A percentile compares a stretch with the other conserved stretches of the same genome.
These are phyloP conservation scores for Alfaro cultratus DNA, from an alignment of 2,797 vertebrate species.

Conservation along the genomic window DNA sequence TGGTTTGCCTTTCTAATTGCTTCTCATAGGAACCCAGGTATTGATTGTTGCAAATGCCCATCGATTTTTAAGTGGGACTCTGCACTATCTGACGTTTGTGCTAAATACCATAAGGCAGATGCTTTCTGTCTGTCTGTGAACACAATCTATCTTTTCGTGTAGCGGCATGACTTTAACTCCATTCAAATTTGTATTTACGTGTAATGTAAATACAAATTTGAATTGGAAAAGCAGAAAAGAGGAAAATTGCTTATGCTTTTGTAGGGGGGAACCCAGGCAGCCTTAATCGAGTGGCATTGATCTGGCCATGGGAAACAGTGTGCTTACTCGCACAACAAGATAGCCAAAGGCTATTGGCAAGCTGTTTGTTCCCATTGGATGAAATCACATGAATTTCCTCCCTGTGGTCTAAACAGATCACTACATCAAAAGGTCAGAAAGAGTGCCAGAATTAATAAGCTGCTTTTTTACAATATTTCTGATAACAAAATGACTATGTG, in stretches of 20 bases:
- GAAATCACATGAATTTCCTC: constrained; percentile 68
- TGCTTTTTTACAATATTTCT: constrained; percentile 44
- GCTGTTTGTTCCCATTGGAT: constrained; percentile 77
- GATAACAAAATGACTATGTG: constrained; percentile 33
- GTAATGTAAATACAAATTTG: too few species aligned
- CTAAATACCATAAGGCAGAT: constrained; percentile 60
- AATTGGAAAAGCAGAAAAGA: constrained; percentile 43
- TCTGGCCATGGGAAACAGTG: constrained; percentile 55
- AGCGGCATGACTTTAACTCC: neutral
- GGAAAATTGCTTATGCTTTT: constrained; percentile 42
- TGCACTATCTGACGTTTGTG: constrained; percentile 60
- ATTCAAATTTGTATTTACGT: constrained; percentile 29
- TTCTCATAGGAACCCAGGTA: constrained; percentile 72
- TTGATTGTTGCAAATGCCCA: constrained; percentile 77
- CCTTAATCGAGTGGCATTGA: constrained; percentile 69
- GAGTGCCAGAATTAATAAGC: constrained; percentile 57
- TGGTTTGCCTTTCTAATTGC: constrained; percentile 80
- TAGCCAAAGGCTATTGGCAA: constrained; percentile 73
- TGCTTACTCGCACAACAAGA: constrained; percentile 72
- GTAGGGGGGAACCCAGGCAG: constrained; percentile 40
- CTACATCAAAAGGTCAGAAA: constrained; percentile 61
- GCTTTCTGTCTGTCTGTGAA: constrained; percentile 44
- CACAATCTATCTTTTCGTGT: constrained; percentile 30
- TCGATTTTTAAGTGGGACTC: constrained; percentile 70
- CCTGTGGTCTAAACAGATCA: constrained; percentile 64